Conservation (phyloP, 2,113 vertebrate genomes). For the Aphelocoma coerulescens region DNA sequence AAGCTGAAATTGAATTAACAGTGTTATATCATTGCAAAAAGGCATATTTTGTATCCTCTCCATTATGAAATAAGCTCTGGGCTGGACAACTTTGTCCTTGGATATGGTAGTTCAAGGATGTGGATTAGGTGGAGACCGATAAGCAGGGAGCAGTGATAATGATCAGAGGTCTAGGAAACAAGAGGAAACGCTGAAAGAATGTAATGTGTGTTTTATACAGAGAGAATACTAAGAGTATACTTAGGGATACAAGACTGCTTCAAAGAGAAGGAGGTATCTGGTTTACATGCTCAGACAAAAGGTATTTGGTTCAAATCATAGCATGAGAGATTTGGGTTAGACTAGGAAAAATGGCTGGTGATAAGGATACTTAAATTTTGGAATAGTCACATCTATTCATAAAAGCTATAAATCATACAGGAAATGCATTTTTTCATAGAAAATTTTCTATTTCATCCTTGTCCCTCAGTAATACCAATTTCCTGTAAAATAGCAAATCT, state of each 20-base stretch:
- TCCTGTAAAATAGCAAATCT: neutral
- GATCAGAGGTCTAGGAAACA: neutral
- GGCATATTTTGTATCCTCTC: neutral
- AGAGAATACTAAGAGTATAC: neutral
- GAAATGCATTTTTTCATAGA: neutral
- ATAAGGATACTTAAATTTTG: neutral
- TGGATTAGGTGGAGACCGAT: neutral
- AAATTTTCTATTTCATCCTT: neutral
- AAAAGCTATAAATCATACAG: neutral
- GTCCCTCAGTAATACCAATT: neutral
- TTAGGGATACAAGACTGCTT: neutral
- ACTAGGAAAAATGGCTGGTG: neutral
- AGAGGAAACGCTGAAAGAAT: neutral
- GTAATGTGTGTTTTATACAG: neutral
- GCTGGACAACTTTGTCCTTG: neutral
- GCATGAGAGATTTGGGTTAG: neutral
- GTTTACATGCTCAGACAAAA: neutral
- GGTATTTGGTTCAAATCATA: neutral
- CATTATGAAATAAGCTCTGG: neutral
- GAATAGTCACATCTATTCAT: neutral
- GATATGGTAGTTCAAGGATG: neutral
- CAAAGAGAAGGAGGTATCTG: neutral
- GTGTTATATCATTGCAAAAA: neutral
- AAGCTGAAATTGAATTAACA: neutral
- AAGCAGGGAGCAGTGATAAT: neutral